Evolutionary conservation across 2,888 invertebrate species (phyloP).

Genomic region (Nowickia ferox): DNA sequence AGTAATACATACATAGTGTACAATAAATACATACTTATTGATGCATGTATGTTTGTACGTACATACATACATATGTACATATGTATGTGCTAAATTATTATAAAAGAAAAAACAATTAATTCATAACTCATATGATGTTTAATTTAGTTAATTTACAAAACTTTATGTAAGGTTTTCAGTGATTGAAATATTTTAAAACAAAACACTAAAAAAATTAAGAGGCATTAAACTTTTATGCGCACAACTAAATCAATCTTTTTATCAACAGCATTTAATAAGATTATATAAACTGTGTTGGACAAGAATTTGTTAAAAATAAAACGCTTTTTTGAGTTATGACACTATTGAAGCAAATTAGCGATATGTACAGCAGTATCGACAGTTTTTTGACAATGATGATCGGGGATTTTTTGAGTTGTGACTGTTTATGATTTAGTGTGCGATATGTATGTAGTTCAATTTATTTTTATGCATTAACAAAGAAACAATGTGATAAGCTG

Average conservation of each 20-base stretch:
- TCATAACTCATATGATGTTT: neutral
- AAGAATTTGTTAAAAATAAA: too few relatives aligned
- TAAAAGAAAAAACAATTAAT: neutral
- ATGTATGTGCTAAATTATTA: neutral
- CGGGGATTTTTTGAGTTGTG: too few relatives aligned
- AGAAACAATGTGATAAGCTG: conserved; percentile 17
- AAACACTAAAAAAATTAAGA: neutral
- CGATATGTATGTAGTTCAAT: neutral
- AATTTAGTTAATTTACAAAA: neutral
- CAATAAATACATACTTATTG: neutral
- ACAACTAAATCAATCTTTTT: neutral
- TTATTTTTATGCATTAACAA: neutral
- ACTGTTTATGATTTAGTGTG: too few relatives aligned
- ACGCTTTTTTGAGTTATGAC: too few relatives aligned
- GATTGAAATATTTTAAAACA: neutral
- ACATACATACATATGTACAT: too few relatives aligned
- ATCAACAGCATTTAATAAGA: conserved; percentile 4
- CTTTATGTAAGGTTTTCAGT: neutral
- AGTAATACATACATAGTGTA: neutral
- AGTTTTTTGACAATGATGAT: too few relatives aligned
- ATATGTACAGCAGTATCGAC: too few relatives aligned
- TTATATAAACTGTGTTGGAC: neutral
- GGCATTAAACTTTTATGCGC: conserved; percentile 32
- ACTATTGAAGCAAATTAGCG: too few relatives aligned
- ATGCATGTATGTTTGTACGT: too few relatives aligned